Base-by-base conservation (phyloP, 2,888 invertebrate genomes). In the Drosophila austrosaltans region DNA sequence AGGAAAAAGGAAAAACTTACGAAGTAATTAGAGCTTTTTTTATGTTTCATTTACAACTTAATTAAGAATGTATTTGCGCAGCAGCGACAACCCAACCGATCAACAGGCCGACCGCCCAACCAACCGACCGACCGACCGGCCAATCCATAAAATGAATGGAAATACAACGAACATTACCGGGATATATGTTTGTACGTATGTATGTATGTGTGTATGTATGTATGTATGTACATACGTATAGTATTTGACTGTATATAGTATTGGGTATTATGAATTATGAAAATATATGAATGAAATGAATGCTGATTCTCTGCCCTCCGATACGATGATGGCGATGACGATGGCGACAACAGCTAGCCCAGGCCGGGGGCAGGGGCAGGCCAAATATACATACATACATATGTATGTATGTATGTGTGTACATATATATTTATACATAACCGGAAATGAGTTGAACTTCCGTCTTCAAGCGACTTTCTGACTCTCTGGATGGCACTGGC, bases 381-480 rank as follows among this genome's bases (percentile, higher is more conserved):
- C 58, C 69, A 72, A 65, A 69, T 63, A 63, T 59, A 62, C 40
- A 53, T 54, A 48, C 36, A 69, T 56, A 12, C 22, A 73, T 36
- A 16, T 16, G 16, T 16, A 16, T 16, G 16, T 39, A 64, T 57
- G 65, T 40, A 60, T 44, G 61, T 48, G 4, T 4, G 4, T 28
- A 28, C 4, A 44, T 63, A 64, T 60, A 75, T 58, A 66, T 64
- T 63, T 72, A 79, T 74, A 79, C 84, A 87, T 81, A 82, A 89
- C 84, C 90, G 90, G 91, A 90, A 90, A 90, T 90, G 90, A 90
- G 91, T 90, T 90, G 89, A 90, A 90, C 90, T 90, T 90, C 90
- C 90, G 90, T 76, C 87, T 82, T 79, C 77, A 71, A 63, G 70
- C 75, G 78, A 80, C 58, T 42, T 73, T 72, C 74, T 73, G 67